phyloP scores from a whole-genome alignment of 2,797 vertebrate species.

The Hybognathus amarus region DNA sequence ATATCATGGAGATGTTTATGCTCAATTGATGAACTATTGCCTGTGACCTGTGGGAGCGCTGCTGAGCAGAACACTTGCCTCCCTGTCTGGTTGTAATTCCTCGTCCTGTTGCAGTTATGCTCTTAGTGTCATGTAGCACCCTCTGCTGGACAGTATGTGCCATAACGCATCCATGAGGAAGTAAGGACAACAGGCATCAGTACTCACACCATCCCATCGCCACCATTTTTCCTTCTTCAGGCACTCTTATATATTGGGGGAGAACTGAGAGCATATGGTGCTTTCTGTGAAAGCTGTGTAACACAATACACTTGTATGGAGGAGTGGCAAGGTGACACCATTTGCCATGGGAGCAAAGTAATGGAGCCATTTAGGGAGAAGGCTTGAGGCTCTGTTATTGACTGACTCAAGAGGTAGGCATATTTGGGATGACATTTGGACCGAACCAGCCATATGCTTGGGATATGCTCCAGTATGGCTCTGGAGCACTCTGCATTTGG shows the following conservation, averaged over 20 bases:
- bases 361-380: conserved; percentile 52
- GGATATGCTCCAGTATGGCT: conserved; percentile 10
- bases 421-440: conserved; percentile 15
- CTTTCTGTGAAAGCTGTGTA: conserved; percentile 98
- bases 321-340: not conserved
- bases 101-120: conserved; percentile 31
- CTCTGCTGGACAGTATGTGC: conserved; percentile 55
- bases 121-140: conserved; percentile 46
- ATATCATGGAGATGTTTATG: conserved; percentile 19
- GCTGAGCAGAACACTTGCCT: conserved; percentile 36
- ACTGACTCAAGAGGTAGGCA: not conserved
- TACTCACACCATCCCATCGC: not conserved
- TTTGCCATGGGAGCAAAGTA: conserved; percentile 3
- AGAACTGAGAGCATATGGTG: conserved; percentile 67
- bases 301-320: conserved; percentile 14
- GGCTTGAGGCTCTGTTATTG: not conserved
- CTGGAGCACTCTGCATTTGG: conserved; percentile 19
- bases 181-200: not conserved
- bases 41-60: conserved; percentile 19
- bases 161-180: conserved; percentile 27
- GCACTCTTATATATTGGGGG: conserved; percentile 35
- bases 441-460: conserved; percentile 5
- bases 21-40: conserved; percentile 36
- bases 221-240: conserved; percentile 23
- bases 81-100: conserved; percentile 9